Evolutionary conservation across 2,797 vertebrate genomes (phyloP).

Genomic region (Amazona ochrocephala): DNA sequence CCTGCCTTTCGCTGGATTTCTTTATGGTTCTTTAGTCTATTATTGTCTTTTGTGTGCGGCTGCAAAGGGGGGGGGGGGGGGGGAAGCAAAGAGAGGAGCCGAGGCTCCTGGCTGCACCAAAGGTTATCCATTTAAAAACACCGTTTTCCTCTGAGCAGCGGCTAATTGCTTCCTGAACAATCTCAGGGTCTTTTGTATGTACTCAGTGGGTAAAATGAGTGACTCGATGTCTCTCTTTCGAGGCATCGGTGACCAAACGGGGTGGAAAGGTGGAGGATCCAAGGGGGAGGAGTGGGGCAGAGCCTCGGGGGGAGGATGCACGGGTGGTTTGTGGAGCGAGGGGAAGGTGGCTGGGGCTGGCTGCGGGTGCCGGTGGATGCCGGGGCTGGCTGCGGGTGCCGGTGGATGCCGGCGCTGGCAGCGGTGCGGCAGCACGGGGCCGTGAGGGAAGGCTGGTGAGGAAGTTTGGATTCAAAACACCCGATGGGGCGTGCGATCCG

Average conservation of each 20-base stretch:
- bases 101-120: conserved; percentile 71
- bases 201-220: conserved; percentile 59
- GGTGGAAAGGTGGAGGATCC: conserved; percentile 52
- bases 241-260: conserved; percentile 35
- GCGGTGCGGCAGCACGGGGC: not conserved
- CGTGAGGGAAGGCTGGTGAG: conserved; percentile 52
- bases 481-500: not conserved
- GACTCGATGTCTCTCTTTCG: conserved; percentile 40
- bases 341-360: not conserved
- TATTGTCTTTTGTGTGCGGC: no score
- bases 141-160: conserved; percentile 70
- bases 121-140: conserved; percentile 77
- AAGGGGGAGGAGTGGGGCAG: conserved; percentile 26
- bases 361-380: conserved; percentile 32
- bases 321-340: conserved; percentile 44
- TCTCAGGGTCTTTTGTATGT: conserved; percentile 73
- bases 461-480: conserved; percentile 55
- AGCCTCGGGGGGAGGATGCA: conserved; percentile 28
- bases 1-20: no score
- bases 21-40: no score
- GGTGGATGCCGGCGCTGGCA: conserved; percentile 40
- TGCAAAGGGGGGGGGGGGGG: no score
- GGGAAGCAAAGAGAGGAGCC: not conserved
- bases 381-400: conserved; percentile 19
- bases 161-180: conserved; percentile 76